Evolutionary conservation across 2,113 vertebrate genomes (phyloP), one percentile per base, ranked within the genome.

Genomic region (Prinia subflava): DNA sequence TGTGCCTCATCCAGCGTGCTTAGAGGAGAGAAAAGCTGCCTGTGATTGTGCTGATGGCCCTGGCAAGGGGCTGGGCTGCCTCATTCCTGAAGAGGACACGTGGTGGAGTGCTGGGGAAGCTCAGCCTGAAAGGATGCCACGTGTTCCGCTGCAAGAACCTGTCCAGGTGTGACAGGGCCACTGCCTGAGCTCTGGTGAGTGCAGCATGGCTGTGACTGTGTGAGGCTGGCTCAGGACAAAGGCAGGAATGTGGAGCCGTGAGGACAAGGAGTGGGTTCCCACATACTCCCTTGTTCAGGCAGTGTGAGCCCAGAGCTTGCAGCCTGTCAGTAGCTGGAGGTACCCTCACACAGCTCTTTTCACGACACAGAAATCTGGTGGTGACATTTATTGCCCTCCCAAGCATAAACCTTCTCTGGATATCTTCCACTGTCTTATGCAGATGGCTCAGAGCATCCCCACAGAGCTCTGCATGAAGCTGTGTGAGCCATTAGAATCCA

Each of bases 141-240:
- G 27, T 57, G 25, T 41, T 47, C 27, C 0, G 0, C 59, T 65
- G 21, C 9, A n/a, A 44, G 50, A 79, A 73, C 15, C 10, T 0
- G 1, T 33, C 44, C 44, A 39, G 80, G 80, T 60, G 81, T 7
- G 2, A 39, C 65, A 71, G 49, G 47, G 63, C 23, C 21, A 3
- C 33, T 13, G 30, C 2, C 33, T 53, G 60, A 47, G 75, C 83
- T 57, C 37, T 41, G 47, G 28, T 37, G 78, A 41, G 85, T 50
- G 69, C 37, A 80, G 65, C 1, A 1, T 4, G 11, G 70, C 80
- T 64, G 4, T 1, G 1, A 17, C 1, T 42, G 53, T 1, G 0
- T 19, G 46, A 35, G 47, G 52, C 35, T 65, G 65, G 42, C 44
- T 47, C 50, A 76, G 62, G 28, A 47, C 46, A 52, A 18, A 13